These are phyloP conservation scores for Oscheius myriophilus DNA, from an alignment of 2,888 invertebrate genomes.

Conservation along the genomic window DNA sequence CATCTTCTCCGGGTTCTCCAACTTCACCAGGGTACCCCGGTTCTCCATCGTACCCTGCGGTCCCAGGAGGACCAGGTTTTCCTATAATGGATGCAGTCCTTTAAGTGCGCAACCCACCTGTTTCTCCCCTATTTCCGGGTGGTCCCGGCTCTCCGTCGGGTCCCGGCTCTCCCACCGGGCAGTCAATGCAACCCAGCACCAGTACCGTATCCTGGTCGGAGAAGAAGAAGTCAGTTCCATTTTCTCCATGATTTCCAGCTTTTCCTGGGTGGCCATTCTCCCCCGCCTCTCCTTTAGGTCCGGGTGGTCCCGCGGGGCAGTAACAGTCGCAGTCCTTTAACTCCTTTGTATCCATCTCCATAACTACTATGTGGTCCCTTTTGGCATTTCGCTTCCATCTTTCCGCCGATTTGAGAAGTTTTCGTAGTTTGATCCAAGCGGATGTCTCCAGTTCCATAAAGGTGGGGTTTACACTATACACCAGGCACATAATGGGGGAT, in stretches of 20 bases:
- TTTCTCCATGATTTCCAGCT: slow-evolving; percentile 35
- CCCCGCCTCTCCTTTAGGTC: slow-evolving; percentile 62
- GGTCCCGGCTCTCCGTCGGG: slow-evolving; percentile 1
- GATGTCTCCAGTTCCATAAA: too few relatives aligned
- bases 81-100: too few relatives aligned
- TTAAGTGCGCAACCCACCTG: too few relatives aligned
- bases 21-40: slow-evolving; percentile 35
- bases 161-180: slow-evolving; percentile 3
- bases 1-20: slow-evolving; percentile 41
- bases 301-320: slow-evolving; percentile 56
- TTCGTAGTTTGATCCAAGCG: too few relatives aligned
- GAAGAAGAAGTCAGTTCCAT: not conserved
- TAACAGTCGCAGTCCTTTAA: slow-evolving; percentile 1
- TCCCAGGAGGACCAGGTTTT: not conserved
- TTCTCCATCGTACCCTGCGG: slow-evolving; percentile 42
- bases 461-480: too few relatives aligned
- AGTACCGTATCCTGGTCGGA: slow-evolving; percentile 1
- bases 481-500: too few relatives aligned
- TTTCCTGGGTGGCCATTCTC: slow-evolving; percentile 53
- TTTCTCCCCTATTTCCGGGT: slow-evolving; percentile 3
- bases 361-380: too few relatives aligned
- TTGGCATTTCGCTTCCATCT: too few relatives aligned
- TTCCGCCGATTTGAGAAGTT: too few relatives aligned
- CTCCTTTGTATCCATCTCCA: too few relatives aligned
- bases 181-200: slow-evolving; percentile 13